Evolutionary conservation across 2,113 vertebrate species (phyloP), one percentile per base, ranked within the genome.

Genomic region (Heterotis niloticus): DNA sequence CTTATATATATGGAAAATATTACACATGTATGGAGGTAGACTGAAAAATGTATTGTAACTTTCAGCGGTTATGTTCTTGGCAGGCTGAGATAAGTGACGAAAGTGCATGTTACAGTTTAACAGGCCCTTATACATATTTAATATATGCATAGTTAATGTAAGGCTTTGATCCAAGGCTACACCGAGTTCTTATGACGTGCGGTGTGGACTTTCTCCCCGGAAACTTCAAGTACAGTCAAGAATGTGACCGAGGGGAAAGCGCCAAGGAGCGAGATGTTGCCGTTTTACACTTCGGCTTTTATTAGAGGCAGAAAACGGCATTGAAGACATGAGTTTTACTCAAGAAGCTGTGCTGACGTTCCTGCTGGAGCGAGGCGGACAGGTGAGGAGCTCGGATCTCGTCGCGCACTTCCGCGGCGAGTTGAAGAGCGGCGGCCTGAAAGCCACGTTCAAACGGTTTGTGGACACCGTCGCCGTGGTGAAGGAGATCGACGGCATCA

Each of bases 381-480:
- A 86, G 78, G 87, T 93, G 80, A 91, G 78, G 78, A 91, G 91
- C 81, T 82, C 92, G 0, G 94, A 95, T 52, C 69, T 98, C 76
- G 73, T 94, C 84, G 79, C 9, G 28, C 84, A 85, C 78, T 98
- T 97, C 86, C 89, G 86, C 83, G 87, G 80, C n/a, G 80, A 82
- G 10, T 16, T 96, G 57, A 92, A 95, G 11, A 86, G 85, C 26
- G 87, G 81, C 18, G 92, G 93, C 28, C 94, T 93, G 86, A 82
- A 91, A 78, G 92, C 92, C 62, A 86, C 91, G 1, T 97, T 98
- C 84, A 93, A 92, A 89, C 85, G 83, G n/a, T 89, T 92, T 14
- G 92, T 98, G 76, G 95, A 96, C 88, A 88, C 80, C 77, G 88
- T 96, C 75, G 95, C 95, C 0, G 82, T 90, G 59, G 95, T 96